These are phyloP conservation scores for Diplolepis rosae DNA, from an alignment of 2,888 invertebrate genomes.

Conservation along the genomic window DNA sequence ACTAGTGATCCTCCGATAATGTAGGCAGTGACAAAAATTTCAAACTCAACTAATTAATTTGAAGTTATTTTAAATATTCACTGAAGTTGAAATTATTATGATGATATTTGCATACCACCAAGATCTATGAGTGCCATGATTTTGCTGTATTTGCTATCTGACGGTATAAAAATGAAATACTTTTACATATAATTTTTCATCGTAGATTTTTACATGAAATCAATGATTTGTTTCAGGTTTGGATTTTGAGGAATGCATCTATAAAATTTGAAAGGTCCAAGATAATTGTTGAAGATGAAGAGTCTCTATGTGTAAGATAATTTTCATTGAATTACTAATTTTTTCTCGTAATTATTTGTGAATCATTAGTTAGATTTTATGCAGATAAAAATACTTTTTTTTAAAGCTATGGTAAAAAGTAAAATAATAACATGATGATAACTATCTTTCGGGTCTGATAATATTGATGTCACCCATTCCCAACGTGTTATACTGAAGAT, in stretches of 20 bases:
- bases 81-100: slow-evolving; percentile 40
- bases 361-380: slow-evolving; percentile 33
- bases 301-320: background rate
- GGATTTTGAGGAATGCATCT: background rate
- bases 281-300: background rate
- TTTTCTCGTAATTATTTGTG: slow-evolving; percentile 40
- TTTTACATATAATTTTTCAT: background rate
- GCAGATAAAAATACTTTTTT: background rate
- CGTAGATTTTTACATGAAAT: background rate
- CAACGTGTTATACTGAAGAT: slow-evolving; percentile 48
- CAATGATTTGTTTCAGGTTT: background rate
- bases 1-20: no score
- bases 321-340: background rate
- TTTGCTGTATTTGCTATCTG: slow-evolving; percentile 30
- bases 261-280: no score
- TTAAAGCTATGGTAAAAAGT: background rate
- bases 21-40: no score
- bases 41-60: no score
- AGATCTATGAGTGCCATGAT: slow-evolving; percentile 30
- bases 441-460: slow-evolving; percentile 62
- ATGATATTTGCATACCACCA: slow-evolving; percentile 28
- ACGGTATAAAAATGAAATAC: background rate
- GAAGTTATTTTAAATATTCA: no score
- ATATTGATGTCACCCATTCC: slow-evolving; percentile 55
- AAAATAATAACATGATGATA: slow-evolving; percentile 51